Percentiles rank a stretch among this genome's conserved stretches.
Conservation (phyloP, 2,888 invertebrate species). For the Coenonympha glycerion region DNA sequence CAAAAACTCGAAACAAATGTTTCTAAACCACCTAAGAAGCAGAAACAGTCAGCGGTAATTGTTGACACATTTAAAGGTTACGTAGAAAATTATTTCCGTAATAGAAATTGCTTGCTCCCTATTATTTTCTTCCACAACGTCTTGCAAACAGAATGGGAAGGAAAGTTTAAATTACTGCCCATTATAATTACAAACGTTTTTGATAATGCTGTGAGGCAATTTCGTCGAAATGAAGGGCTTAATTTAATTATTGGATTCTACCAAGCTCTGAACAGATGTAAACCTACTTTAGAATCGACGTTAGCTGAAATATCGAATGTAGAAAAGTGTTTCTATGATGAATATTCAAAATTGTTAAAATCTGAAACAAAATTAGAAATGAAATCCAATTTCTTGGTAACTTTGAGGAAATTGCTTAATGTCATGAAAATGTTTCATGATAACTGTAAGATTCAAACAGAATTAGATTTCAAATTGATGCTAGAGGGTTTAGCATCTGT, state of each 20-base stretch:
- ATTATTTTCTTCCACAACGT: slow-evolving; percentile 80
- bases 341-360: slow-evolving; percentile 55
- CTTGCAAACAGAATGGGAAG: slow-evolving; percentile 79
- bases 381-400: slow-evolving; percentile 75
- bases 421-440: slow-evolving; percentile 67
- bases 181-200: slow-evolving; percentile 78
- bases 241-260: slow-evolving; percentile 81
- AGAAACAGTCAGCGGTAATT: slow-evolving; percentile 50
- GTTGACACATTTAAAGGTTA: slow-evolving; percentile 70
- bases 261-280: slow-evolving; percentile 72
- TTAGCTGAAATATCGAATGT: slow-evolving; percentile 51
- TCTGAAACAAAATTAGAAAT: slow-evolving; percentile 54
- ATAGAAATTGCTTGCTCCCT: slow-evolving; percentile 79
- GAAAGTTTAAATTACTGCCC: slow-evolving; percentile 76
- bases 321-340: slow-evolving; percentile 65
- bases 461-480: slow-evolving; percentile 45
- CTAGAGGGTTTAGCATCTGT: slow-evolving; percentile 36
- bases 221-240: slow-evolving; percentile 80
- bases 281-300: slow-evolving; percentile 48
- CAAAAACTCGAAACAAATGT: slow-evolving; percentile 60
- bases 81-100: slow-evolving; percentile 77
- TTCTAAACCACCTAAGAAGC: slow-evolving; percentile 47
- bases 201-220: slow-evolving; percentile 76
- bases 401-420: slow-evolving; percentile 73
- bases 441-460: slow-evolving; percentile 48